Conservation (phyloP, 2,797 vertebrate species). For the Anguilla pacifica region DNA sequence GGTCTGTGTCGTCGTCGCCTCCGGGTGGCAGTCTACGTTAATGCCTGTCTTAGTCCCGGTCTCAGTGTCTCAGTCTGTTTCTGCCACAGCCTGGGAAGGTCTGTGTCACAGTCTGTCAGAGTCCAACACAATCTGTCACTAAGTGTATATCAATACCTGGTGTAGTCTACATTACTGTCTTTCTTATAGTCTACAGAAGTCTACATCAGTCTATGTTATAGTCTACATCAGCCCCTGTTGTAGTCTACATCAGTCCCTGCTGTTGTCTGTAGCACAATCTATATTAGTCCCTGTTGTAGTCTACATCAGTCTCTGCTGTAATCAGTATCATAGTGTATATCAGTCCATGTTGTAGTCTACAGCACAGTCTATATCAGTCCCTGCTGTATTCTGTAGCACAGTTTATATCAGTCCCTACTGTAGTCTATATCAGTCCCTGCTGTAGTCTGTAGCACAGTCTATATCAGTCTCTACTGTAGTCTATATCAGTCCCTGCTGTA, state of each 20-base stretch:
- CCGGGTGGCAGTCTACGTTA: neutral
- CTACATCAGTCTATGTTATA: neutral
- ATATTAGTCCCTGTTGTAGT: neutral
- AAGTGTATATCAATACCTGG: neutral
- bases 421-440: neutral
- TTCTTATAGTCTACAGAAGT: neutral
- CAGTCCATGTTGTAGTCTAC: neutral
- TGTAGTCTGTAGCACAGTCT: neutral
- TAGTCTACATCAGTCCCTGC: neutral
- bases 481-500: neutral
- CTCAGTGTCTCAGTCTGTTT: neutral
- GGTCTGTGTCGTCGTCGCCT: constrained; percentile 63
- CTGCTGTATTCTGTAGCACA: neutral
- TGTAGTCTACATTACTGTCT: neutral
- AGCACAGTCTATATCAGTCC: neutral
- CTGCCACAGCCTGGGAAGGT: neutral
- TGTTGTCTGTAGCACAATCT: neutral
- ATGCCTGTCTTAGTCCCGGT: neutral
- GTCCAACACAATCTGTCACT: neutral
- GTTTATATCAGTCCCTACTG: neutral
- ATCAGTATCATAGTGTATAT: neutral
- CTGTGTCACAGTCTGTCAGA: neutral
- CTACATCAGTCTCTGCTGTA: neutral
- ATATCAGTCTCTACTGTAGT: neutral
- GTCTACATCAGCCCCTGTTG: neutral